Evolutionary conservation across 1,140 invertebrate genomes (phyloP).

Genomic region (Zaprionus camerounensis): DNA sequence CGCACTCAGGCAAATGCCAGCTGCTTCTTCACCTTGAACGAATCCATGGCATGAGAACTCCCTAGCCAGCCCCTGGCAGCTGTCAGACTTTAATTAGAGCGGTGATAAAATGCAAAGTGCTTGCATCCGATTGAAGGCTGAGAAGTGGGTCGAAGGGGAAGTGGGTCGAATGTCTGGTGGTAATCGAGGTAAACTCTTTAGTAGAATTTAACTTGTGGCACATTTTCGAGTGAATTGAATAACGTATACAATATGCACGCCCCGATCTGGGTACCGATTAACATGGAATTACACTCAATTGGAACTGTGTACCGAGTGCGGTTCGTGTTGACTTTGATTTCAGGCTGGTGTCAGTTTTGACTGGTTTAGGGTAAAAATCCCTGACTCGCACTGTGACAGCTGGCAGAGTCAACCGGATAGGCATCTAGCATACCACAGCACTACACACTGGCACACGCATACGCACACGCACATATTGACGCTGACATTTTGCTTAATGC

Average conservation of each 20-base stretch:
- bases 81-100: slow-evolving; percentile 72
- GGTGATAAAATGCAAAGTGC: slow-evolving; percentile 71
- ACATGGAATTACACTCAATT: slow-evolving; percentile 38
- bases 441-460: background rate
- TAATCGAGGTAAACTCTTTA: background rate
- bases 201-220: slow-evolving; percentile 29
- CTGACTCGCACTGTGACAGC: slow-evolving; percentile 28
- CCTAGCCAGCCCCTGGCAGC: background rate
- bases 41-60: slow-evolving; percentile 42
- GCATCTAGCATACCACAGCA: slow-evolving; percentile 12
- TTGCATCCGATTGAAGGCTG: slow-evolving; percentile 1
- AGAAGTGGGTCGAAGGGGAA: background rate
- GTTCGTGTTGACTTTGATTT: slow-evolving; percentile 8
- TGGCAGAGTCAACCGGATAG: slow-evolving; percentile 25
- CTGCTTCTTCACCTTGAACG: slow-evolving; percentile 59
- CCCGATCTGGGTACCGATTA: slow-evolving; percentile 29
- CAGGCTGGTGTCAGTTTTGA: slow-evolving; percentile 18
- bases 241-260: slow-evolving; percentile 2
- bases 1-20: slow-evolving; percentile 36
- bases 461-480: slow-evolving; percentile 27
- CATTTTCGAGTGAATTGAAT: slow-evolving; percentile 21
- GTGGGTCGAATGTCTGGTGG: background rate
- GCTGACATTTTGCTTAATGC: slow-evolving; percentile 51
- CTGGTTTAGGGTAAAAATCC: slow-evolving; percentile 39
- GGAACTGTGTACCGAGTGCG: slow-evolving; percentile 1